Evolutionary conservation across 2,888 invertebrate species (phyloP).

Genomic region (Pammene fasciana): DNA sequence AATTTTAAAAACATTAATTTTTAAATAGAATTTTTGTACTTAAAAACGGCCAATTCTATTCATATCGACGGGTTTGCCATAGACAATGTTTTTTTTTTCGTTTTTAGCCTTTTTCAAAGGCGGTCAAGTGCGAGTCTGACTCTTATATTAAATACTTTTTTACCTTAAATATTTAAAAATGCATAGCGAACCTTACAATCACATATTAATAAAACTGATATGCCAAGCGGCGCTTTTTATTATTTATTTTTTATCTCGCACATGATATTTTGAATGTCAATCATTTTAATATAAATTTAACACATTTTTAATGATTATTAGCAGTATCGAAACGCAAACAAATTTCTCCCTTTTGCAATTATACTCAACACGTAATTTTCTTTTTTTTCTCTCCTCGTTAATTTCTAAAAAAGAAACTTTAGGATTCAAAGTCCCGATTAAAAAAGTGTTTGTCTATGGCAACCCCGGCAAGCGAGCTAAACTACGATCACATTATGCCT

Average conservation of each 20-base stretch:
- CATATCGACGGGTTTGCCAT: slow-evolving; percentile 43
- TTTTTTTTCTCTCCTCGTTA: too few relatives aligned
- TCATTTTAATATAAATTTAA: too few relatives aligned
- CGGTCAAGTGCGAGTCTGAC: slow-evolving; percentile 19
- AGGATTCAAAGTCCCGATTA: slow-evolving; percentile 19
- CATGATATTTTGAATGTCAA: not conserved
- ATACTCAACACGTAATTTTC: too few relatives aligned
- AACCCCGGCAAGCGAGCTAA: slow-evolving; percentile 47
- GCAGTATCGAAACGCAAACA: too few relatives aligned
- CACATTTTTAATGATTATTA: not conserved
- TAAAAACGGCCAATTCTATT: slow-evolving; percentile 67
- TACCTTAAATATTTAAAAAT: not conserved
- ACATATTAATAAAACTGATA: not conserved
- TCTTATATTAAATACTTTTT: slow-evolving; percentile 14
- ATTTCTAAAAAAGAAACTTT: not conserved
- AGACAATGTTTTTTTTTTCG: slow-evolving; percentile 41
- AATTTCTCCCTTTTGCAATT: too few relatives aligned
- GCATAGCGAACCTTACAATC: not conserved
- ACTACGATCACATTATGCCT: slow-evolving; percentile 74
- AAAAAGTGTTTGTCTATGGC: slow-evolving; percentile 45
- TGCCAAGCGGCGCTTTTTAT: not conserved
- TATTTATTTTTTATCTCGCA: not conserved
- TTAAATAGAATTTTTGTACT: slow-evolving; percentile 76
- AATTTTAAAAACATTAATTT: slow-evolving; percentile 50
- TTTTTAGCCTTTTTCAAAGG: slow-evolving; percentile 27